These are phyloP conservation scores for Synodontis membranacea DNA, from an alignment of 2,113 vertebrate species.

Conservation along the genomic window DNA sequence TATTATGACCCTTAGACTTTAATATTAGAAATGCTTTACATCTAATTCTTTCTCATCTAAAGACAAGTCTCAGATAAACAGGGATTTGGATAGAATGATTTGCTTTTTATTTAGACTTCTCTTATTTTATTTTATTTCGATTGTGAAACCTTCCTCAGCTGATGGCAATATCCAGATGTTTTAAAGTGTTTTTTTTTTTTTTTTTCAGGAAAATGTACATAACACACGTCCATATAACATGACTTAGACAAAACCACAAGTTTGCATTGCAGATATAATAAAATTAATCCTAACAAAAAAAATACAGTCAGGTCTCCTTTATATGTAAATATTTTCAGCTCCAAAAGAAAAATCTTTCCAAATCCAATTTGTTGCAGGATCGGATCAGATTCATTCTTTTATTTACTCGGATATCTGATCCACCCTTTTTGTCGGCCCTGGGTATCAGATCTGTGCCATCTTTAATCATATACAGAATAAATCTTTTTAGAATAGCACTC, in stretches of 20 bases:
- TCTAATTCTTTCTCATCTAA: background rate
- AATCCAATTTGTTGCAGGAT: background rate
- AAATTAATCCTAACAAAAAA: background rate
- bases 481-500: background rate
- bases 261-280: background rate
- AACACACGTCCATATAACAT: background rate
- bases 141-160: too few species aligned
- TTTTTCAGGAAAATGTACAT: background rate
- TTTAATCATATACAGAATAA: background rate
- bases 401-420: background rate
- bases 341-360: background rate
- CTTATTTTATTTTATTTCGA: background rate
- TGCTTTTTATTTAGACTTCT: background rate
- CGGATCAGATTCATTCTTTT: background rate
- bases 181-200: too few species aligned
- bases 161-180: background rate
- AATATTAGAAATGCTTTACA: background rate
- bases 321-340: background rate
- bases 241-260: background rate
- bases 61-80: background rate
- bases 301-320: background rate
- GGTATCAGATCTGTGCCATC: background rate
- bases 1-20: background rate
- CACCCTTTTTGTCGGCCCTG: background rate
- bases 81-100: background rate